Evolutionary conservation across 2,888 invertebrate genomes (phyloP).

Genomic region (Elaeidobius kamerunicus): DNA sequence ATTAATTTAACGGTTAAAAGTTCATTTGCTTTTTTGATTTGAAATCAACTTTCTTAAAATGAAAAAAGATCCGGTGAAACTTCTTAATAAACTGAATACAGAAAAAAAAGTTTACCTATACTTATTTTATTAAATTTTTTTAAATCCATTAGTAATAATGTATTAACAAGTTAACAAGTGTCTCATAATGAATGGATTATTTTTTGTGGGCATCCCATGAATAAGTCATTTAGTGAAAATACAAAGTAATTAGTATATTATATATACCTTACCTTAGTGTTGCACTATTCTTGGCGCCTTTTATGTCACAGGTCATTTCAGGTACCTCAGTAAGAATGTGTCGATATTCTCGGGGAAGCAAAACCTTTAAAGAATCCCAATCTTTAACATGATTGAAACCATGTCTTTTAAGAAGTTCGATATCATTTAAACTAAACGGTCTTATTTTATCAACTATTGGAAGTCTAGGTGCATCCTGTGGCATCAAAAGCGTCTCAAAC

Average conservation of each 20-base stretch:
- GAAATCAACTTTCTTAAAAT: too few species aligned
- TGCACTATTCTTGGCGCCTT: conserved; percentile 53
- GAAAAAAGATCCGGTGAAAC: too few species aligned
- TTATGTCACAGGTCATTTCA: conserved; percentile 66
- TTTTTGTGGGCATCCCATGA: too few species aligned
- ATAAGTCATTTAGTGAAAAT: too few species aligned
- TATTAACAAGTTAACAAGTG: too few species aligned
- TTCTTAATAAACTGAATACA: conserved; percentile 40
- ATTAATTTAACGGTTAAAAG: too few species aligned
- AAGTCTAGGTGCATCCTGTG: conserved; percentile 55
- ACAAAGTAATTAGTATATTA: too few species aligned
- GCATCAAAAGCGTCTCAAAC: conserved; percentile 67
- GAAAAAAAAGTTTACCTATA: conserved; percentile 57
- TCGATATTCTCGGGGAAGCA: conserved; percentile 81
- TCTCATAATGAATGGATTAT: too few species aligned
- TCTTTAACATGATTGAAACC: conserved; percentile 84
- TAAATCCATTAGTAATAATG: too few species aligned
- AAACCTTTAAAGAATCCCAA: conserved; percentile 89
- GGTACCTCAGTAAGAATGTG: conserved; percentile 77
- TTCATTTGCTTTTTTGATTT: too few species aligned
- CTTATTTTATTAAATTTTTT: too few species aligned
- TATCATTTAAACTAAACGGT: conserved; percentile 78
- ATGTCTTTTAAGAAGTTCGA: conserved; percentile 75
- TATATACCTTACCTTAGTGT: too few species aligned
- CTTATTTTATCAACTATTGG: conserved; percentile 52